phyloP scores from a whole-genome alignment of 2,113 vertebrate genomes.

The Reinhardtius hippoglossoides region DNA sequence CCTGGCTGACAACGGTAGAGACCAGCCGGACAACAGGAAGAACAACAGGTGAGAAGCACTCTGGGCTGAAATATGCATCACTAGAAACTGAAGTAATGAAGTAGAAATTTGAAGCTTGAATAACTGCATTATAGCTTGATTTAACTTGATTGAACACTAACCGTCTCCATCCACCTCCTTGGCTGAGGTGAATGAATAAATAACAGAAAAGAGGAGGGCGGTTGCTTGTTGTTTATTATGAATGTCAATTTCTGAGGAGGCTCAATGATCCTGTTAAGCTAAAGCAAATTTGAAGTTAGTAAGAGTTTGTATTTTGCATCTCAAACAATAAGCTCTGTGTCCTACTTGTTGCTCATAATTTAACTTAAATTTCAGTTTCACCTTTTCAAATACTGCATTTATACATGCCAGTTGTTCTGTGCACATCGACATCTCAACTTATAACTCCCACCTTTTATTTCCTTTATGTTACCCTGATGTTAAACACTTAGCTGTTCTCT shows the following conservation, averaged over 20 bases:
- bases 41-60: slow-evolving; percentile 87
- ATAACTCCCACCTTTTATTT: neutral
- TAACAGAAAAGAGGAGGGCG: no score
- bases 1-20: slow-evolving; percentile 89
- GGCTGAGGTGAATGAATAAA: no score
- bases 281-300: no score
- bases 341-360: no score
- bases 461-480: neutral
- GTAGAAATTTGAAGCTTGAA: no score
- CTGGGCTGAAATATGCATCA: neutral
- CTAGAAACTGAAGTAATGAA: no score
- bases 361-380: neutral
- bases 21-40: slow-evolving; percentile 91
- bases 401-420: neutral
- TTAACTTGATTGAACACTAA: no score
- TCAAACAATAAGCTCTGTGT: no score
- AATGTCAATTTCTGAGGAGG: neutral
- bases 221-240: neutral
- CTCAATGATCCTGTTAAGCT: neutral
- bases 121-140: no score
- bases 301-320: no score
- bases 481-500: neutral
- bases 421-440: neutral
- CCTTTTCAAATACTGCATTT: neutral
- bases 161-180: no score